phyloP scores from a whole-genome alignment of 2,797 vertebrate species.

The Cuniculus paca region DNA sequence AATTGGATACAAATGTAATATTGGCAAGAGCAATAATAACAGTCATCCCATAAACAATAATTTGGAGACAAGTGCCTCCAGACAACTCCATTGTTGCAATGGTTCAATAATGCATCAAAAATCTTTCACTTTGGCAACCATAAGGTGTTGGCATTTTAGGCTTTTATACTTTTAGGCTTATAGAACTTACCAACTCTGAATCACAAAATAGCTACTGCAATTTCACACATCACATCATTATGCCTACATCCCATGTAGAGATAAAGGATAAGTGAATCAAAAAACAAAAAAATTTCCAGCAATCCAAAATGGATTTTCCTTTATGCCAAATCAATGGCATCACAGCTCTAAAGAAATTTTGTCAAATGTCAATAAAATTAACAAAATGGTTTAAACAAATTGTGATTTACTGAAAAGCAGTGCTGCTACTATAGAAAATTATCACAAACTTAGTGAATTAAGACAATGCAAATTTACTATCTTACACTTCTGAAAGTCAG shows the following conservation, averaged over 20 bases:
- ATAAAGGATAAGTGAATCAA: not conserved
- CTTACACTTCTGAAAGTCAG: not conserved
- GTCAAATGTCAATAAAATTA: not conserved
- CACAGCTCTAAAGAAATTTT: not conserved
- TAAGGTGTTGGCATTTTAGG: not conserved
- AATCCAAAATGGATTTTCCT: not conserved
- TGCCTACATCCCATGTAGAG: not conserved
- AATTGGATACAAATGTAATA: not conserved
- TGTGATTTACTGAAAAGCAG: not conserved
- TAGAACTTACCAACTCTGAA: not conserved
- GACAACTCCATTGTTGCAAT: not conserved
- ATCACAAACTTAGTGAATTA: constrained; percentile 10
- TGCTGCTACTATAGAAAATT: not conserved
- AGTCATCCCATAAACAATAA: not conserved
- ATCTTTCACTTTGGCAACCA: not conserved
- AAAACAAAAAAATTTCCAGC: not conserved
- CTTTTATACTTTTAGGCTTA: not conserved
- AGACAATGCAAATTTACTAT: not conserved
- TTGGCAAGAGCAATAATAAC: not conserved
- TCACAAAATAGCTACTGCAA: not conserved
- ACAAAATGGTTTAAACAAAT: not conserved
- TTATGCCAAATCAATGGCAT: not conserved
- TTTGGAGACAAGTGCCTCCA: not conserved
- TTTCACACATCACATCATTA: not conserved
- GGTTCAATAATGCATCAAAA: not conserved